Evolutionary conservation across 2,113 vertebrate species (phyloP), one percentile per base, ranked within the genome.

Genomic region (Pedetes capensis): DNA sequence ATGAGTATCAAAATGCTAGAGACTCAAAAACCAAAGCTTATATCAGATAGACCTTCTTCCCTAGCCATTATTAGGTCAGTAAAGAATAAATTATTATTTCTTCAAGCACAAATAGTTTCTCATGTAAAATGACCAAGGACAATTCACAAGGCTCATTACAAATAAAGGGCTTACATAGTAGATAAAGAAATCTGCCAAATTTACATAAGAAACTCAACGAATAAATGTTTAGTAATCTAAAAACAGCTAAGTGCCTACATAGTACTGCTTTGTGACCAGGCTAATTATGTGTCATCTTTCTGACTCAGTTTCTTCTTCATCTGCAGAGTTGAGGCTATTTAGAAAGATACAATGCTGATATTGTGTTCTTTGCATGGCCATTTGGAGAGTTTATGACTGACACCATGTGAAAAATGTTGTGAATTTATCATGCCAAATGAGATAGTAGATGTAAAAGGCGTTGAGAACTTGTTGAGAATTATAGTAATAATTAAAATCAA

Each of bases 231-330:
- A 75, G 14, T 91, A 94, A 93, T 87, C 61, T 20, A 63, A 69
- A 94, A 96, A 81, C 53, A 80, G 47, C 69, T 80, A 95, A 84
- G 14, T 68, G 37, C 17, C 71, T 82, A 76, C 59, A 32, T 64
- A 87, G 87, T 51, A 68, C 34, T 61, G 66, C 69, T 68, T 75
- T 59, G 27, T 92, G 57, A 34, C 20, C 44, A 86, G 44, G 93
- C 37, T 59, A 89, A 94, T 81, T 72, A 64, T 64, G 29, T 47
- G 27, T 55, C 34, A 72, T 81, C 49, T 80, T 81, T 94, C 47
- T 94, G 61, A 87, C 61, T 96, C 57, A 86, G 63, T 86, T 97
- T 93, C 89, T 89, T 96, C 81, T 79, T 86, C 20, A 64, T 87
- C 17, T 92, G 16, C 71, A 18, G 37, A 87, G 61, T 10, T 61